These are phyloP conservation scores for Cossypha polioptera DNA, from an alignment of 2,797 vertebrate species.

Conservation along the genomic window DNA sequence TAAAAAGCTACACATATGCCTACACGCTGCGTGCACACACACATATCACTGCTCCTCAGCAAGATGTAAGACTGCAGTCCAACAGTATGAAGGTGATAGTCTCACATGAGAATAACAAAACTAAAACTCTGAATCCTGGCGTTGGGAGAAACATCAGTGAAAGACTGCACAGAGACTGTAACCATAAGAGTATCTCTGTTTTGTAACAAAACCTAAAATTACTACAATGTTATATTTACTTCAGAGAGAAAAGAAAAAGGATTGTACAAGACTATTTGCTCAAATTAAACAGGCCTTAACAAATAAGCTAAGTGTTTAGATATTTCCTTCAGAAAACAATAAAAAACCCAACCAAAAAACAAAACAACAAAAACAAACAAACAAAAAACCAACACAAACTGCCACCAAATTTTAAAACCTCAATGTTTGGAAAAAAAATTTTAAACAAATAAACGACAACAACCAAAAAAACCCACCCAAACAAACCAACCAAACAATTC, in stretches of 20 bases:
- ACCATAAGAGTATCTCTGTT: neutral
- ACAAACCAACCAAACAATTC: neutral
- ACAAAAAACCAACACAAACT: neutral
- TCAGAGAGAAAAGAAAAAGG: neutral
- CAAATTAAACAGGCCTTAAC: neutral
- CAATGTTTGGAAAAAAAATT: neutral
- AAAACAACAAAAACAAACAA: neutral
- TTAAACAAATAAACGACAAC: neutral
- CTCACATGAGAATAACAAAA: neutral
- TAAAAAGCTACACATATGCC: neutral
- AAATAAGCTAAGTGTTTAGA: neutral
- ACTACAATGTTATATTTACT: neutral
- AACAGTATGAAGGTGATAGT: neutral
- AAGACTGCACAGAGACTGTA: neutral
- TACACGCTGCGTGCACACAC: neutral
- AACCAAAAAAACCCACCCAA: fast-evolving
- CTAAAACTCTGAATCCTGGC: neutral
- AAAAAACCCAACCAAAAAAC: neutral
- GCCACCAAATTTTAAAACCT: neutral
- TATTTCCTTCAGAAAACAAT: neutral
- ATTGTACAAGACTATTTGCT: neutral
- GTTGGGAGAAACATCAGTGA: neutral
- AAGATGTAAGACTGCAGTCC: neutral
- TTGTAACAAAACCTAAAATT: neutral
- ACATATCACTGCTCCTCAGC: neutral